Evolutionary conservation across 2,113 vertebrate genomes (phyloP), one percentile per base, ranked within the genome.

Genomic region (Sciurus niger): DNA sequence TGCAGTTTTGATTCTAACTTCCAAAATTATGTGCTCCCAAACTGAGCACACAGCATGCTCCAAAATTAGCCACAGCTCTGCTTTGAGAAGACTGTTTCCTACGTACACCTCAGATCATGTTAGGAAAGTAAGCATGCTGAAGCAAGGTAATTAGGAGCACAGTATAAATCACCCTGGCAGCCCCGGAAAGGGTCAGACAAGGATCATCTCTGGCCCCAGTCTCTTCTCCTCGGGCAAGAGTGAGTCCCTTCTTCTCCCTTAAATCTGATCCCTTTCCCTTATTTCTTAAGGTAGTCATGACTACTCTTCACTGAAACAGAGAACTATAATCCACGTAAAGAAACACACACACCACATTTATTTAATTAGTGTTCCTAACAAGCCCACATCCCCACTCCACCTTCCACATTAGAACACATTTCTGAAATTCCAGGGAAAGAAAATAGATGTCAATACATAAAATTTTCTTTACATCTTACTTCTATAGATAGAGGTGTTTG

Each of bases 61-160:
- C 63, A 93, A 89, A 95, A 76, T 79, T 83, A 89, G 58, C 25
- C 93, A 84, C 63, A 73, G 76, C 37, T 86, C 76, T 67, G 80
- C 37, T 37, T 89, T 46, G 46, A 67, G 84, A 74, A 88, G 51
- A 46, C 65, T 60, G 68, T 32, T 76, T 70, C 83, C 74, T n/a
- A 13, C 43, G 32, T 32, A 70, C 46, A 32, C 18, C 7, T 93
- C 80, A 68, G 30, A 53, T n/a, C 48, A 22, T 58, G 5, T 43
- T 18, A 63, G 25, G 46, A 72, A 74, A 74, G 3, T 4, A 25
- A 79, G 20, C 43, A 34, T 5, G 6, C 2, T 20, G 24, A 46
- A 34, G 58, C 0, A 1, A 90, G 30, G n/a, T 37, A 13, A 43
- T 17, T 78, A 43, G 48, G 16, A 79, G 30, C 8, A 48, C 30